Evolutionary conservation across 2,888 invertebrate species (phyloP), one percentile per base, ranked within the genome.

Genomic region (Ecdyonurus torrentis): DNA sequence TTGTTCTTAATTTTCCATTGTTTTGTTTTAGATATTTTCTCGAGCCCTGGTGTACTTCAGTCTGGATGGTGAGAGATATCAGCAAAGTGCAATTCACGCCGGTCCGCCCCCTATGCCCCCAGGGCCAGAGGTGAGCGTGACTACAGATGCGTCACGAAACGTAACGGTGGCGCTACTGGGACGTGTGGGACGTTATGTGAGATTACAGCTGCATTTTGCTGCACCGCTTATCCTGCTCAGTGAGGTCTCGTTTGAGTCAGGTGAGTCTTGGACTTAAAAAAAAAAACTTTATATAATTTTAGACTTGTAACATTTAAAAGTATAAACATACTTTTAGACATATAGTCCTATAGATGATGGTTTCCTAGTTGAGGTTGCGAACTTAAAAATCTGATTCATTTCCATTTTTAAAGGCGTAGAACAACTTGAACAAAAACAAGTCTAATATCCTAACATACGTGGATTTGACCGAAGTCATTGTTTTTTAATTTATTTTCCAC

Each of bases 221-320:
- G 82, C 87, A 67, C 84, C 86, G 72, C 94, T 93, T 93, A 85
- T 94, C 66, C 80, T 94, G 67, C 82, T 95, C 71, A 92, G 92
- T 75, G 94, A 95, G 77, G 81, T 94, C 68, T 83, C 85, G 52
- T 93, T 94, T 72, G 84, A 85, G 69, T 89, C 91, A 65, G 79
- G 88, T 87, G 75, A 81, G 81, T 75, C 3, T 20, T 59, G n/a
- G n/a, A n/a, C n/a, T n/a, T n/a, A 15, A 22, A 53, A 52, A 5
- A n/a, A n/a, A n/a, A n/a, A n/a, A n/a, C 18, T n/a, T 10, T 55
- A 55, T 22, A 10, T 55, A 55, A 15, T 15, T n/a, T 55, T n/a
- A n/a, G 5, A 10, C 5, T 1, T 55, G 1, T 1, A 15, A 2
- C 22, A 1, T n/a, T n/a, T 19, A 1, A 55, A n/a, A 55, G 1